Evolutionary conservation across 1,140 invertebrate species (phyloP).

Genomic region (Conus ventricosus): DNA sequence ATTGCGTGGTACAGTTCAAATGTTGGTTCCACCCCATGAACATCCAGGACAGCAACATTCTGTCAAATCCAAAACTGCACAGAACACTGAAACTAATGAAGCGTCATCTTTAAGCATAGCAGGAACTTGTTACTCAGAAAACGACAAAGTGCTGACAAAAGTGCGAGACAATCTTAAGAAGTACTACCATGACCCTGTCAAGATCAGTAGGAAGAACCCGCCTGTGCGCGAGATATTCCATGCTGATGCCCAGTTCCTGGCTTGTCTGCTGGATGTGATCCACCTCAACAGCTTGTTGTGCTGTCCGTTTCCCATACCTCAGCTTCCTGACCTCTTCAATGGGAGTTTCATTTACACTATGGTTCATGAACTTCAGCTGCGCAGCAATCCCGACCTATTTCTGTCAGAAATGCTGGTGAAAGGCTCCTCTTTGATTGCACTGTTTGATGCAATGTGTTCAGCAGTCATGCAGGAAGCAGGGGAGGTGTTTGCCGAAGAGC

Average conservation of each 20-base stretch:
- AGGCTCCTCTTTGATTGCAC: conserved; percentile 37
- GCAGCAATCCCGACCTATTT: conserved; percentile 57
- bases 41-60: neutral
- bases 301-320: conserved; percentile 47
- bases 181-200: conserved; percentile 42
- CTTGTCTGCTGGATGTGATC: conserved; percentile 53
- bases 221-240: conserved; percentile 61
- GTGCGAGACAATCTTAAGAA: conserved; percentile 55
- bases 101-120: conserved; percentile 11
- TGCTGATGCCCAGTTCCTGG: conserved; percentile 66
- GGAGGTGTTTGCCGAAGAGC: neutral
- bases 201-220: conserved; percentile 52
- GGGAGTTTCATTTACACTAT: conserved; percentile 68
- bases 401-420: conserved; percentile 55
- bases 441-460: conserved; percentile 42
- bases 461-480: conserved; percentile 31
- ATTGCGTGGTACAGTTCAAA: neutral
- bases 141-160: conserved; percentile 22
- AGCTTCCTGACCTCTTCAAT: conserved; percentile 58
- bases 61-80: neutral
- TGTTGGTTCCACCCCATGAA: neutral
- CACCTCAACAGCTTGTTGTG: conserved; percentile 66
- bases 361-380: conserved; percentile 49
- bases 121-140: neutral
- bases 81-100: neutral